phyloP scores from a whole-genome alignment of 23 tunicate genomes.

The Ascidia mentula region DNA sequence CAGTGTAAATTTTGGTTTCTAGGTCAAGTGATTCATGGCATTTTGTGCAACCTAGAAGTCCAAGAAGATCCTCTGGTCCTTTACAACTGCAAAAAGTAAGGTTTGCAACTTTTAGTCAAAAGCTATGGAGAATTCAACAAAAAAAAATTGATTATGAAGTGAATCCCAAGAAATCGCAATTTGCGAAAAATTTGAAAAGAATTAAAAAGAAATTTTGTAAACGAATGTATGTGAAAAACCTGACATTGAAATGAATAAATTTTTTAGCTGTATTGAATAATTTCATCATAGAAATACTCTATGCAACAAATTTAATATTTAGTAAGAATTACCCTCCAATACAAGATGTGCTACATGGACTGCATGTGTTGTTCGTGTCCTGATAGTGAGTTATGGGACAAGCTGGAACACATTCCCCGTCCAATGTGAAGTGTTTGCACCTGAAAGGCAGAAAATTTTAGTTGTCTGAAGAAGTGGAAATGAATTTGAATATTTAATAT shows the following conservation, averaged over 20 bases:
- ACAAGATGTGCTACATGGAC: slow-evolving; percentile 46
- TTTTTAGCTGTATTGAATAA: too few relatives aligned
- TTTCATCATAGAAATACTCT: too few relatives aligned
- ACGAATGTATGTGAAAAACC: background rate
- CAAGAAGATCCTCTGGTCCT: slow-evolving; percentile 43
- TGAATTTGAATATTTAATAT: too few relatives aligned
- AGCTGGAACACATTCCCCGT: slow-evolving; percentile 42
- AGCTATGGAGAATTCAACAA: background rate
- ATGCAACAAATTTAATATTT: too few relatives aligned
- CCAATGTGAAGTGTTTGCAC: slow-evolving; percentile 18
- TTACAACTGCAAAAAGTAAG: slow-evolving; percentile 41
- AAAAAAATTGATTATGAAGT: too few relatives aligned
- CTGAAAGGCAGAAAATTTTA: slow-evolving; percentile 5
- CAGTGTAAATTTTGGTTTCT: slow-evolving; percentile 20
- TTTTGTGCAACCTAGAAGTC: slow-evolving; percentile 39
- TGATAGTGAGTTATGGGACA: slow-evolving; percentile 35
- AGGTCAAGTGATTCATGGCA: slow-evolving; percentile 41
- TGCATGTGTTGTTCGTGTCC: slow-evolving; percentile 24
- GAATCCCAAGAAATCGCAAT: too few relatives aligned
- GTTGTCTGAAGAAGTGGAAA: too few relatives aligned
- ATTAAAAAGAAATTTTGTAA: too few relatives aligned
- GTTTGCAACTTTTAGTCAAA: background rate
- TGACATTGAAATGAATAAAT: background rate
- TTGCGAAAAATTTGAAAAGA: too few relatives aligned
- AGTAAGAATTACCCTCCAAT: slow-evolving; percentile 30